These are phyloP conservation scores for Coleophora flavipennella DNA, from an alignment of 2,888 invertebrate species.

Conservation along the genomic window DNA sequence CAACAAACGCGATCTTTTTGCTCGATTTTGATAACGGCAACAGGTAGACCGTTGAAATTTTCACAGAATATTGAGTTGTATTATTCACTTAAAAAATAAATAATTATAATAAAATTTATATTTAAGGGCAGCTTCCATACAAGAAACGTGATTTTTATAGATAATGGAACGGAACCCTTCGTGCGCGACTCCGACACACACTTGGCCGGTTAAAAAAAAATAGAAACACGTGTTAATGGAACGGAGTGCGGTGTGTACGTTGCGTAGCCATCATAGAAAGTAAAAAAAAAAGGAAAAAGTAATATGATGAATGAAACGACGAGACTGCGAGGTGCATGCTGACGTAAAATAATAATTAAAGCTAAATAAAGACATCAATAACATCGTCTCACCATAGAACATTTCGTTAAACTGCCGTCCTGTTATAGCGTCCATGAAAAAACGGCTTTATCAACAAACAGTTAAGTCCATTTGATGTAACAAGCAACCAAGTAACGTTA, in stretches of 20 bases:
- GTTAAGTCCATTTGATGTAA: slow-evolving; percentile 41
- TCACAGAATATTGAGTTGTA: no score
- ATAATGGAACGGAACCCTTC: no score
- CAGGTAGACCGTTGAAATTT: no score
- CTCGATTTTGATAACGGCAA: no score
- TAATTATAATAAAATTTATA: no score
- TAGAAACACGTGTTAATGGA: slow-evolving; percentile 26
- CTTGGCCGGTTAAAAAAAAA: no score
- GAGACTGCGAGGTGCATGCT: slow-evolving; percentile 50
- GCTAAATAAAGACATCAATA: slow-evolving; percentile 37
- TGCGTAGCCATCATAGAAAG: slow-evolving; percentile 42
- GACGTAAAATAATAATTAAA: slow-evolving; percentile 33
- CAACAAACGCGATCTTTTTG: no score
- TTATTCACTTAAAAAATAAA: no score
- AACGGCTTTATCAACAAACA: slow-evolving; percentile 13
- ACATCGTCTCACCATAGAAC: slow-evolving; percentile 69
- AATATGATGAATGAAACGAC: slow-evolving; percentile 34
- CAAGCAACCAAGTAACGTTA: slow-evolving; percentile 55
- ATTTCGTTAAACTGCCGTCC: slow-evolving; percentile 56
- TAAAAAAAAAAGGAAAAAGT: slow-evolving; percentile 30
- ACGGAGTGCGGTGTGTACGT: slow-evolving; percentile 39
- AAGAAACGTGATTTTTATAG: no score
- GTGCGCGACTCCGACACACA: no score
- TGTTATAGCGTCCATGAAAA: slow-evolving; percentile 47
- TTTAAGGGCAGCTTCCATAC: no score